phyloP scores from a whole-genome alignment of 2,113 vertebrate species.

The Corapipo altera region DNA sequence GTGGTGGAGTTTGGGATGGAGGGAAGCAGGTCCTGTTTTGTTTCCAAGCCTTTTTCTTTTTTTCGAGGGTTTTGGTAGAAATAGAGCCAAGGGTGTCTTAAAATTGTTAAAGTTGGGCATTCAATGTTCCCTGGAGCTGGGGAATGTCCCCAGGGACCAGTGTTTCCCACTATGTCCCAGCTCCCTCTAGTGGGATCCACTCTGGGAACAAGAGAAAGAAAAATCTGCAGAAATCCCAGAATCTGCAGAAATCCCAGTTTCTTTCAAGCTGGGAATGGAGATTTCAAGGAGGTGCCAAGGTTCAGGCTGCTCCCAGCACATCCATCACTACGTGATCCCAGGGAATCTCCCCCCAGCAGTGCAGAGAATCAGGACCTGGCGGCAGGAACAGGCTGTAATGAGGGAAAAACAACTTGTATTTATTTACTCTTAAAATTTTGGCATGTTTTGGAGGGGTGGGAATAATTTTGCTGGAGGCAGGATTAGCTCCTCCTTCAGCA shows the following conservation, averaged over 20 bases:
- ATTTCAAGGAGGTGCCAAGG: background rate
- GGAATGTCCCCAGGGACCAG: background rate
- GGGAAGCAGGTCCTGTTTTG: background rate
- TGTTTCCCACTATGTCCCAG: conserved; percentile 22
- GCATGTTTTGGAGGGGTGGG: background rate
- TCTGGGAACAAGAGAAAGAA: background rate
- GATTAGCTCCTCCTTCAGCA: background rate
- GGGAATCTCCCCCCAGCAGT: background rate
- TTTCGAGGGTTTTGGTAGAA: background rate
- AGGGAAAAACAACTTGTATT: background rate
- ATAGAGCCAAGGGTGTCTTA: background rate
- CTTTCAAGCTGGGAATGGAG: background rate
- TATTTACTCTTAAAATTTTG: background rate
- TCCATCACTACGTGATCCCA: background rate
- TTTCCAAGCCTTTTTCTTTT: background rate
- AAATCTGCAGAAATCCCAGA: background rate
- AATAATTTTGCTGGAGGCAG: background rate
- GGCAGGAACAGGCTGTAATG: accelerated
- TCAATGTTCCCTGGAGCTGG: background rate
- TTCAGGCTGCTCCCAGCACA: background rate
- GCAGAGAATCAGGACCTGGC: background rate
- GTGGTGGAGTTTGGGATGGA: background rate
- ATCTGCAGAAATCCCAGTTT: background rate
- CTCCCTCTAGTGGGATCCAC: conserved; percentile 53
- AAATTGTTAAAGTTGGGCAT: background rate